Evolutionary conservation across 2,113 vertebrate species (phyloP).

Genomic region (Ciconia maguari): DNA sequence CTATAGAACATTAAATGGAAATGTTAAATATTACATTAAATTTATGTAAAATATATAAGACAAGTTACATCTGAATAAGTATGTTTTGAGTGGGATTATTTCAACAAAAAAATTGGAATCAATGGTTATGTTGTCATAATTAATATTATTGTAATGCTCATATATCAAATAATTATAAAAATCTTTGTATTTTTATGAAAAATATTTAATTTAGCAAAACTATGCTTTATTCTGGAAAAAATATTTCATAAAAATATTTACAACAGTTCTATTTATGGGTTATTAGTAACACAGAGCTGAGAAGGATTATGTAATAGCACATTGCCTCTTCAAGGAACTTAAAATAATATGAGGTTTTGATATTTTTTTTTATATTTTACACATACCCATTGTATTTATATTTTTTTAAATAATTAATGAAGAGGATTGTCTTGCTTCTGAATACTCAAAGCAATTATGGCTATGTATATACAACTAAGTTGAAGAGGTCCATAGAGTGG

Average conservation of each 20-base stretch:
- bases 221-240: not conserved
- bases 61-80: not conserved
- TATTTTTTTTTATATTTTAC: not conserved
- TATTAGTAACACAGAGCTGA: not conserved
- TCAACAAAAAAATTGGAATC: not conserved
- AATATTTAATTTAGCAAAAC: not conserved
- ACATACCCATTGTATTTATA: not conserved
- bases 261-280: not conserved
- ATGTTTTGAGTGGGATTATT: rapidly evolving
- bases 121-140: not conserved
- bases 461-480: rapidly evolving
- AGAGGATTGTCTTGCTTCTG: not conserved
- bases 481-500: not conserved
- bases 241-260: not conserved
- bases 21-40: not conserved
- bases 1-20: not conserved
- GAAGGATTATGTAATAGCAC: not conserved
- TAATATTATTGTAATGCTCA: not conserved
- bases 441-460: not conserved
- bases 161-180: not conserved
- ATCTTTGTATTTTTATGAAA: not conserved
- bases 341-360: not conserved
- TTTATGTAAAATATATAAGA: not conserved
- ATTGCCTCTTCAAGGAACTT: not conserved
- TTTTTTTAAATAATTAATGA: not conserved